Evolutionary conservation across 1,140 invertebrate genomes (phyloP).

Genomic region (Pentalonia nigronervosa): DNA sequence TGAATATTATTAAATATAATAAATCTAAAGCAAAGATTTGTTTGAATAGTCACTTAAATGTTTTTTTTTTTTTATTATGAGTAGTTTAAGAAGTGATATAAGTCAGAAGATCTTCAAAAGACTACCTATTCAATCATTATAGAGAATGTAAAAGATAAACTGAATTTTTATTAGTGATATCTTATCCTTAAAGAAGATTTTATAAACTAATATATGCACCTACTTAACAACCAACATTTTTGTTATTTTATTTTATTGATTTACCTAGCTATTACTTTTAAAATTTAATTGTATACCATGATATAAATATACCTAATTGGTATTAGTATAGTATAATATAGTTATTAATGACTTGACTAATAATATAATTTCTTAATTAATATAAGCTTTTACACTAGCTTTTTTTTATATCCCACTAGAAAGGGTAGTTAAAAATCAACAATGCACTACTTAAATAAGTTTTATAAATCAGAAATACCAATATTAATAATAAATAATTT

Average conservation of each 20-base stretch:
- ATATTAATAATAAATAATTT: too few relatives aligned
- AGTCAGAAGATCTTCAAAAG: too few relatives aligned
- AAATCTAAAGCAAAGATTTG: too few relatives aligned
- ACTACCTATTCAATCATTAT: neutral
- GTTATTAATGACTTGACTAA: neutral
- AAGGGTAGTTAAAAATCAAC: too few relatives aligned
- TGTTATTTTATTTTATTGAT: too few relatives aligned
- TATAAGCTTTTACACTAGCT: neutral
- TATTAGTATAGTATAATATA: neutral
- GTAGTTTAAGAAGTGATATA: too few relatives aligned
- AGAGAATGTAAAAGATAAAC: neutral
- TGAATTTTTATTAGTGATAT: neutral
- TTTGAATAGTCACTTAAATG: too few relatives aligned
- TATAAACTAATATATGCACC: neutral
- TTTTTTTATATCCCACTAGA: neutral
- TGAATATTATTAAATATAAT: too few relatives aligned
- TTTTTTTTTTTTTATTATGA: too few relatives aligned
- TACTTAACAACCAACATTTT: neutral
- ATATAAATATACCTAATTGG: neutral
- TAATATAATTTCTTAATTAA: neutral
- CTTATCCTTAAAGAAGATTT: neutral
- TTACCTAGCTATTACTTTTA: neutral
- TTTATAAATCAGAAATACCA: too few relatives aligned
- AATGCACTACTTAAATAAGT: too few relatives aligned
- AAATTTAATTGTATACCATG: neutral